Base-by-base conservation (phyloP, 64 coral and sea anemone species). In the Stichodactyla mertensii region DNA sequence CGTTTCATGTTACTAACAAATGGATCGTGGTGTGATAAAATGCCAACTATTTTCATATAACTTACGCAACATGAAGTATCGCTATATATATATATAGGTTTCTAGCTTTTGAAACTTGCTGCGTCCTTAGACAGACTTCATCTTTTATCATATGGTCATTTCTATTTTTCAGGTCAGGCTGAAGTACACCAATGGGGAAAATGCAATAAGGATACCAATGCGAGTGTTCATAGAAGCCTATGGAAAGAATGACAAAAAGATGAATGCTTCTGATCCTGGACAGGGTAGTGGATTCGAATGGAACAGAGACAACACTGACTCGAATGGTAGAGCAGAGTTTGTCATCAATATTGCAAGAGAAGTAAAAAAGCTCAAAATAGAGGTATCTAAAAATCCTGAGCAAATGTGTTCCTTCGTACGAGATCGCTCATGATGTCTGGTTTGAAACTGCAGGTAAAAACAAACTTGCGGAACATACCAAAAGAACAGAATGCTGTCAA, bases 401-500 rank as follows among this genome's bases (percentile, higher is more conserved):
- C 7, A 4, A 66, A 12, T 66, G 20, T 20, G 18, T 23, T n/a
- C 8, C 6, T 66, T 66, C 20, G 5, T n/a, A 7, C 62, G 22
- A 66, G 62, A n/a, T 7, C 19, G 18, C 0, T 66, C 19, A n/a
- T 22, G 20, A 22, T 66, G 62, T n/a, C 22, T n/a, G 19, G 18
- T 22, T n/a, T 66, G 4, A 66, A 66, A 66, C 19, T n/a, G 36
- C 36, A 66, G 62, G 62, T 66, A n/a, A 66, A n/a, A 66, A 66
- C 62, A 66, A 66, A 66, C 9, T 66, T 66, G 62, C 62, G 9
- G 20, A 22, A 22, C 4, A 66, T 66, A 66, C 62, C 62, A n/a
- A 66, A 66, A 66, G 62, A 66, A 66, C 62, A 66, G 19, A 66
- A 66, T 66, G 62, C 62, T 66, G 19, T 66, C 62, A 66, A 66